These are phyloP conservation scores for Trichogramma dendrolimi DNA, from an alignment of 2,888 invertebrate species.

Conservation along the genomic window DNA sequence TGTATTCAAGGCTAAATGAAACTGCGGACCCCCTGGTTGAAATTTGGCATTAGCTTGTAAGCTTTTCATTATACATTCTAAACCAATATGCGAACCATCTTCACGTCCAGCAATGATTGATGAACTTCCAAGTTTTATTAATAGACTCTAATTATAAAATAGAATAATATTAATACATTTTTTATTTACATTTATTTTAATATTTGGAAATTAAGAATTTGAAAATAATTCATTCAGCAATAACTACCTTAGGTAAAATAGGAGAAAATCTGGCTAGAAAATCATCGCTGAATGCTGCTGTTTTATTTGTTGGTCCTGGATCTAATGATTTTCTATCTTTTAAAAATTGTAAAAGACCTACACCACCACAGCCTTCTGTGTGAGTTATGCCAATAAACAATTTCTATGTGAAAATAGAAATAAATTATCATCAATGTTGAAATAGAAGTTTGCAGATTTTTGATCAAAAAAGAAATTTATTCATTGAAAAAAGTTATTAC, in stretches of 20 bases:
- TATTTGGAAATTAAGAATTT: background rate
- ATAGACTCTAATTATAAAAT: conserved; percentile 60
- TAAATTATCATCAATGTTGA: conserved; percentile 27
- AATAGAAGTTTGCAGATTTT: background rate
- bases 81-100: conserved; percentile 63
- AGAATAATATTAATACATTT: conserved; percentile 7
- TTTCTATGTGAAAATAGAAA: conserved; percentile 56
- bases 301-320: conserved; percentile 31
- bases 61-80: conserved; percentile 65
- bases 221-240: background rate
- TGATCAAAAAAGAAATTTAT: conserved; percentile 6
- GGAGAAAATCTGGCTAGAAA: conserved; percentile 63
- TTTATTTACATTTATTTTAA: conserved; percentile 3
- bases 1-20: conserved; percentile 43
- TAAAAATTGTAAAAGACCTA: conserved; percentile 46
- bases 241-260: conserved; percentile 71
- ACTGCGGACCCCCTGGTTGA: conserved; percentile 38
- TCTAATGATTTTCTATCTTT: conserved; percentile 45
- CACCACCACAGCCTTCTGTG: conserved; percentile 54
- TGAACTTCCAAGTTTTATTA: conserved; percentile 69
- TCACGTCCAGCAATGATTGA: conserved; percentile 67
- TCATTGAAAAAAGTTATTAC: conserved; percentile 50
- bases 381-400: conserved; percentile 62
- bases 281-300: conserved; percentile 36
- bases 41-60: conserved; percentile 57